phyloP scores from a whole-genome alignment of 2,797 vertebrate genomes.

The Semaprochilodus insignis region DNA sequence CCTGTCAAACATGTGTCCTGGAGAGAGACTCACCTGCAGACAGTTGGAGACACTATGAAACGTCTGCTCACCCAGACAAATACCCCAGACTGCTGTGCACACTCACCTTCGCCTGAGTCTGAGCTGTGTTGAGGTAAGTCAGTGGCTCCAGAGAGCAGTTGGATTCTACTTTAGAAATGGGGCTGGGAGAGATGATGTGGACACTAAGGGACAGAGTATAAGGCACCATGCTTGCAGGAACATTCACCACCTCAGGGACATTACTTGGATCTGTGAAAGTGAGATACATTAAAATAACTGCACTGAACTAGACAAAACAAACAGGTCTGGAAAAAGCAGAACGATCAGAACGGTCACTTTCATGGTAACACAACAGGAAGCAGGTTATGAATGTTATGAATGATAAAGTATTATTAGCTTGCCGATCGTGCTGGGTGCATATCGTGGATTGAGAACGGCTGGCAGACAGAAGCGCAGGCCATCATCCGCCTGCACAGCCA shows the following conservation, averaged over 20 bases:
- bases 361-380: background rate
- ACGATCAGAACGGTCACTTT: no score
- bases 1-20: constrained; percentile 82
- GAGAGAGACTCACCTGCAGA: constrained; percentile 77
- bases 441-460: constrained; percentile 82
- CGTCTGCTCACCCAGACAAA: no score
- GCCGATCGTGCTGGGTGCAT: constrained; percentile 63
- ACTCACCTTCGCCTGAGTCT: constrained; percentile 76
- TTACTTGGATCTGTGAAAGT: constrained; percentile 55
- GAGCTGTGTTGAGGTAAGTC: constrained; percentile 71
- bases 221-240: constrained; percentile 71
- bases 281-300: background rate
- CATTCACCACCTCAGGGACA: constrained; percentile 63
- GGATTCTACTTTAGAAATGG: constrained; percentile 79
- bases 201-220: constrained; percentile 78
- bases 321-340: background rate
- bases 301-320: background rate
- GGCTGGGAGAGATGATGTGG: constrained; percentile 73
- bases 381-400: no score
- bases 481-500: constrained; percentile 78
- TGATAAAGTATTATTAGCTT: background rate
- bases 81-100: background rate
- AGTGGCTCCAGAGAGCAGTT: constrained; percentile 77
- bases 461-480: constrained; percentile 83
- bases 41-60: background rate